Evolutionary conservation across 2,113 vertebrate species (phyloP).

Genomic region (Brachypodius melanocephalos): DNA sequence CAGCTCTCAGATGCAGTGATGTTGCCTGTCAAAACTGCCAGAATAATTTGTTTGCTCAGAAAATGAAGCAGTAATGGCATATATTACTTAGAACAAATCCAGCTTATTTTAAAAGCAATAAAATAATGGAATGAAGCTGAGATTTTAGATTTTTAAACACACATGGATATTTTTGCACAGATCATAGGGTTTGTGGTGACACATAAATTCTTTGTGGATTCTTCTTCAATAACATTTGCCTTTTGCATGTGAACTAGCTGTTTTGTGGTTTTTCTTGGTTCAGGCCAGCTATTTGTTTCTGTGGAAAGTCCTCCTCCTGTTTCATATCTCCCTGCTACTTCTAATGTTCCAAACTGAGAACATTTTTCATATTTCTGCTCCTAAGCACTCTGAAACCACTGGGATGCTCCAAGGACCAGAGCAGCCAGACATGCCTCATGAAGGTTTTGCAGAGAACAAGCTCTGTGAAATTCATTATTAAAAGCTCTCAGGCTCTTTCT

Average conservation of each 20-base stretch:
- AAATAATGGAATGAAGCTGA: neutral
- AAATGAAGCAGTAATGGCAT: neutral
- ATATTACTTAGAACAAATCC: neutral
- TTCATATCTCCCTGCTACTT: neutral
- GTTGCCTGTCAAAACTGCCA: neutral
- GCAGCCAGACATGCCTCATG: fast-evolving
- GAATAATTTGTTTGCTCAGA: neutral
- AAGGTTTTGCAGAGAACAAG: neutral
- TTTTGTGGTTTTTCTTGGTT: neutral
- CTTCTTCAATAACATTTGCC: neutral
- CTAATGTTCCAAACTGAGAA: neutral
- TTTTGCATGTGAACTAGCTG: neutral
- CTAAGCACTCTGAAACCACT: neutral
- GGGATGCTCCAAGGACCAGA: neutral
- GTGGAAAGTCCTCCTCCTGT: neutral
- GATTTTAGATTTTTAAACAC: neutral
- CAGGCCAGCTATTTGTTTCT: neutral
- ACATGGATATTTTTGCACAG: neutral
- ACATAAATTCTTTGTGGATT: neutral
- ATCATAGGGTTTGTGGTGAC: neutral
- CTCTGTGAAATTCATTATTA: neutral
- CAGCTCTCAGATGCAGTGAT: neutral
- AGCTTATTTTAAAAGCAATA: neutral
- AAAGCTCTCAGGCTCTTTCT: neutral
- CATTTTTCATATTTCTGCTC: neutral